These are phyloP conservation scores for Pherbina coryleti DNA, from an alignment of 2,888 invertebrate species.

Conservation along the genomic window DNA sequence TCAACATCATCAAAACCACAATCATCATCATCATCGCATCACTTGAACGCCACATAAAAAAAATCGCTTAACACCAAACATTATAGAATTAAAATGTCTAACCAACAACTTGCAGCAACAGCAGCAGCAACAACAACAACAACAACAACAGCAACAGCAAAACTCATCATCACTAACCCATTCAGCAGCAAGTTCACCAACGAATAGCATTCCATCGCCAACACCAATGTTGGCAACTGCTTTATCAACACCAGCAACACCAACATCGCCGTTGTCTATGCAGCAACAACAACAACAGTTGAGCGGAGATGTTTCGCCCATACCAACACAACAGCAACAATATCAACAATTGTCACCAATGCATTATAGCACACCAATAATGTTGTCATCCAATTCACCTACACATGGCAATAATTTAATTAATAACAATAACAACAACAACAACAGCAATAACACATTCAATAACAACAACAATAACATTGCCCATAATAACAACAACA, in stretches of 20 bases:
- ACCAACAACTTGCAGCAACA: constrained; percentile 45
- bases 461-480: constrained; percentile 45
- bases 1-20: constrained; percentile 44
- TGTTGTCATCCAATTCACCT: constrained; percentile 59
- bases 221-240: constrained; percentile 23
- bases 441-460: constrained; percentile 45
- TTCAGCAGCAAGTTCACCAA: constrained; percentile 48
- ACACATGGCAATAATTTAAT: constrained; percentile 54
- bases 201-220: constrained; percentile 49
- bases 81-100: constrained; percentile 28
- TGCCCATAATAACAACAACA: constrained; percentile 53
- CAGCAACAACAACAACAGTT: constrained; percentile 46
- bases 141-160: constrained; percentile 40
- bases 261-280: constrained; percentile 50
- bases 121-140: constrained; percentile 37
- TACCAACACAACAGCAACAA: constrained; percentile 50
- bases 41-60: too few species aligned
- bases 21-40: constrained; percentile 39
- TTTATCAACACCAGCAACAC: constrained; percentile 33
- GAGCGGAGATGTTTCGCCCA: constrained; percentile 41
- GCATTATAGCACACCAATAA: constrained; percentile 55
- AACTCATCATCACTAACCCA: constrained; percentile 47
- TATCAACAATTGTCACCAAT: constrained; percentile 50
- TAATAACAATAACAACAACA: constrained; percentile 54
- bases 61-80: constrained; percentile 3